Evolutionary conservation across 2,888 invertebrate species (phyloP), one percentile per base, ranked within the genome.

Genomic region (Ophion slaviceki): DNA sequence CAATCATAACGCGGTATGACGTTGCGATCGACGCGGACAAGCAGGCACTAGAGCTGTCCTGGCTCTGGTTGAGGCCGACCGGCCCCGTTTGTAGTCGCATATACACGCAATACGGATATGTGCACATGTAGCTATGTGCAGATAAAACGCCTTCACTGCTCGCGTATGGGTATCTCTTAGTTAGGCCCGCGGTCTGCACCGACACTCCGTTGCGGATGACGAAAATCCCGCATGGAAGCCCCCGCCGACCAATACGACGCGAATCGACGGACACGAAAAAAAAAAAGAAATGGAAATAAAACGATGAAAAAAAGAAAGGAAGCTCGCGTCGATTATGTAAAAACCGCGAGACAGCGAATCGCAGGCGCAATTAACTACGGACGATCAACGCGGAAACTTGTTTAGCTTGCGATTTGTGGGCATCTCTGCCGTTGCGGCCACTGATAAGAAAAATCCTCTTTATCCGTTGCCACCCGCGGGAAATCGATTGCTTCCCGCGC

Each of bases 21-120:
- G 77, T 78, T 83, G 75, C 78, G 83, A 84, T 83, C 86, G 75
- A 66, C 68, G 80, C 86, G 83, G 78, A 80, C 81, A 83, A 70
- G 66, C 83, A 78, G 78, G 79, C 78, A 86, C 86, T 86, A 70
- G 61, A 78, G 70, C 82, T 70, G 62, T 40, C 53, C 53, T 72
- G 70, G 59, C 62, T 72, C 80, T 57, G 57, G 53, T 74, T 28
- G 64, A 80, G 77, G 74, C 77, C 77, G 80, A 76, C 80, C 80
- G 80, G 80, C 74, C 66, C 78, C 67, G 80, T 82, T 40, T 24
- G 72, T 64, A 40, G 72, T 78, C 84, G 76, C 45, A 70, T 76
- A 62, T 70, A 62, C n/a, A 76, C 61, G 32, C 61, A 53, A 74
- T 59, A 45, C 28, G 59, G 17, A 66, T 32, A 61, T 47, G 8